These are phyloP conservation scores for Erythrocercus mccallii DNA, from an alignment of 2,113 vertebrate genomes.

Conservation along the genomic window DNA sequence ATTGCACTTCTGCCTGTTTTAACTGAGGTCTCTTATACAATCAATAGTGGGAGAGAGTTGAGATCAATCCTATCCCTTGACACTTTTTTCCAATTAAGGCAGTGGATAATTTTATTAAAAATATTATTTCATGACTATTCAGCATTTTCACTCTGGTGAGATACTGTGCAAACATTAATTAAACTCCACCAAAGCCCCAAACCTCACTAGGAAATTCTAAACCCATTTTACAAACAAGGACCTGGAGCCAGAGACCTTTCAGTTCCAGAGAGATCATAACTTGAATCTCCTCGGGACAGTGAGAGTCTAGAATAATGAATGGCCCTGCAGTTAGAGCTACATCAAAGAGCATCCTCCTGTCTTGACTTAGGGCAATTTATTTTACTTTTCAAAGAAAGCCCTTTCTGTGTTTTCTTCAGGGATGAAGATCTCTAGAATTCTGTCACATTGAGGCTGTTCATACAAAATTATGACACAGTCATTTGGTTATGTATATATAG, in stretches of 20 bases:
- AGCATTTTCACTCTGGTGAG: neutral
- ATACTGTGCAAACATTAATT: constrained; percentile 29
- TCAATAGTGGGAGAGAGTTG: neutral
- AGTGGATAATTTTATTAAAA: constrained; percentile 19
- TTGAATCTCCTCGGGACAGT: neutral
- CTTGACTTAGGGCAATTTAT: neutral
- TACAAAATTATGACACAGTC: neutral
- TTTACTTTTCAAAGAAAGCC: neutral
- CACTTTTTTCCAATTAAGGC: constrained; percentile 6
- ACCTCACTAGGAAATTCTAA: neutral
- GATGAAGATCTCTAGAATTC: neutral
- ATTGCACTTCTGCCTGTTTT: neutral
- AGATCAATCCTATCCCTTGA: neutral
- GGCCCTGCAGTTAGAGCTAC: neutral
- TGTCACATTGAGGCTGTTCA: neutral
- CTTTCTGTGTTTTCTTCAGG: neutral
- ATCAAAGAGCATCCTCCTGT: neutral
- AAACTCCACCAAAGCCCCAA: neutral
- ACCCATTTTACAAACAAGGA: constrained; percentile 11
- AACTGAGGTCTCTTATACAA: constrained; percentile 5
- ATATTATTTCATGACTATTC: constrained; percentile 28
- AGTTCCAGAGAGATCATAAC: neutral
- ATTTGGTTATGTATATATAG: neutral
- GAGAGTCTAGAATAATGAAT: neutral
- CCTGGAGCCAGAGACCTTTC: constrained; percentile 5